Evolutionary conservation across 2,888 invertebrate species (phyloP).

Genomic region (Steromphala cineraria): DNA sequence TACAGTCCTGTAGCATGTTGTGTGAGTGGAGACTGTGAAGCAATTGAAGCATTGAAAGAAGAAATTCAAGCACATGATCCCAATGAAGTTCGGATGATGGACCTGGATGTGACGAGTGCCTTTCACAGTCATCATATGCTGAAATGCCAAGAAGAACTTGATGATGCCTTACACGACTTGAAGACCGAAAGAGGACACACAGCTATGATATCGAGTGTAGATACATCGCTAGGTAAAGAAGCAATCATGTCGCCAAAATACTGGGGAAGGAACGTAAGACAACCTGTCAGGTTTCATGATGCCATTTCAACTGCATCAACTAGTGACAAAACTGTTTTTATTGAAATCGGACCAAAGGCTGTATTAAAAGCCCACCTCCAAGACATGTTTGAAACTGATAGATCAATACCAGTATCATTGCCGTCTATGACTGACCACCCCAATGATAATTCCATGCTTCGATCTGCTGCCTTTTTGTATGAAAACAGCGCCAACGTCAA

Average conservation of each 20-base stretch:
- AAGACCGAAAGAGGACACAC: constrained; percentile 24
- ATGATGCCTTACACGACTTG: constrained; percentile 31
- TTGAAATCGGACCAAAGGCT: constrained; percentile 65
- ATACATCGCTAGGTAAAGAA: constrained; percentile 32
- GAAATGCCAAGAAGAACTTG: constrained; percentile 34
- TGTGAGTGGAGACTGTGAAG: constrained; percentile 38
- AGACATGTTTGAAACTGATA: constrained; percentile 32
- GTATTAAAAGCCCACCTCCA: constrained; percentile 45
- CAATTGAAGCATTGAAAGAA: constrained; percentile 29
- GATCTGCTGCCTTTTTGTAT: background rate
- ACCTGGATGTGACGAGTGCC: constrained; percentile 51
- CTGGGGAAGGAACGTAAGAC: constrained; percentile 58
- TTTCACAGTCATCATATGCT: constrained; percentile 58
- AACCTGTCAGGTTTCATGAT: constrained; percentile 51
- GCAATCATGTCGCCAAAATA: constrained; percentile 46
- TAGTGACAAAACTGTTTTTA: constrained; percentile 39
- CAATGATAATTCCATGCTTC: background rate
- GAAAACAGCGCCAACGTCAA: background rate
- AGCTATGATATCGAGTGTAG: constrained; percentile 52
- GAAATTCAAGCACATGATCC: background rate
- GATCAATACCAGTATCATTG: background rate
- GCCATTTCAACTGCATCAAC: constrained; percentile 35
- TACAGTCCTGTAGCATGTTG: constrained; percentile 44
- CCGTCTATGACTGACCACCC: background rate
- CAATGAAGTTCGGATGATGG: constrained; percentile 28